Evolutionary conservation across 2,797 vertebrate genomes (phyloP), one percentile per base, ranked within the genome.

Genomic region (Pangasius sanitwongsei): DNA sequence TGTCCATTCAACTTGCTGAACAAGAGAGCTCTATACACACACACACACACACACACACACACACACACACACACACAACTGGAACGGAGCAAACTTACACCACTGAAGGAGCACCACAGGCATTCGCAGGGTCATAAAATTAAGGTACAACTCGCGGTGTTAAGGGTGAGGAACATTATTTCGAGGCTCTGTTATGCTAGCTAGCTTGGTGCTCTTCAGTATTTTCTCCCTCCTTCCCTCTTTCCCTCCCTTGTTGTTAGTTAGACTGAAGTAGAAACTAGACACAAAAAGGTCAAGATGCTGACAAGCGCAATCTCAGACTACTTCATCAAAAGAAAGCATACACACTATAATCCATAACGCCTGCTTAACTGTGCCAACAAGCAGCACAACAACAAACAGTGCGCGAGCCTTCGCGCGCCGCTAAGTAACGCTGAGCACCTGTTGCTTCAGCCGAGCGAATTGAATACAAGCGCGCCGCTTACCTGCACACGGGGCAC

Each of bases 401-500:
- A 16, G 11, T 0, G 59, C 57, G 78, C 44, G 41, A 70, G 65
- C 65, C 41, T 48, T 4, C 41, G 74, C 44, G 74, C 74, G 44
- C 75, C 18, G 37, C 28, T n/a, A 78, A 78, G 25, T 53, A 78
- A n/a, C 75, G 53, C 53, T 28, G 59, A 63, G 77, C 92, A 93
- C 92, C 91, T 93, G 92, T 91, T 91, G 59, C 86, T n/a, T 57
- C 25, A 0, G 20, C 37, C 41, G 72, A 1, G 55, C 70, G 83
- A 87, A 89, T 61, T 8, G 6, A 87, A 74, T 18, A 77, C 20
- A 16, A 34, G 11, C 74, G 7, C 48, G n/a, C 53, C 59, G 65
- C 94, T 90, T 96, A 97, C 96, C 95, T 95, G 96, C 92, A 94
- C 95, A 92, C 93, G 95, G 92, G 95, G 95, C 96, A 95, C 96